Base-by-base conservation (phyloP, 1,140 invertebrate species). In the Drosophila repleta region DNA sequence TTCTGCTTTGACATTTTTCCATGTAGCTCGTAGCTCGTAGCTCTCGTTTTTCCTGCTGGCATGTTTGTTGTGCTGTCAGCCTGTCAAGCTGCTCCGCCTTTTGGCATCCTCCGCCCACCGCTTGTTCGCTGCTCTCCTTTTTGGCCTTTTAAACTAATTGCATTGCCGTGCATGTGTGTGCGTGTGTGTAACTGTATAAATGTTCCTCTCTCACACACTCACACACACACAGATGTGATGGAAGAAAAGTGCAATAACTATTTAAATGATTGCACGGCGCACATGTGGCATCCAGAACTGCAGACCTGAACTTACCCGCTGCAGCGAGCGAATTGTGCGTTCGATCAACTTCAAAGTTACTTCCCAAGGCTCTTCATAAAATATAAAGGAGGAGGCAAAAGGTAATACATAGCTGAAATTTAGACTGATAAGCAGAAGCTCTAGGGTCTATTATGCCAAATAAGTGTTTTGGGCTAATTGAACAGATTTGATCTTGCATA, bases 131-230 rank as follows among this genome's bases (percentile, higher is more conserved):
- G 35, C 21, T 41, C 52, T 41, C 46, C 64, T 77, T 76, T 80
- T 87, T 81, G 69, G 77, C 82, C 78, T 85, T 85, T 85, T 85
- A 87, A 82, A 85, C 82, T 85, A 85, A 85, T 87, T 85, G 82
- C 82, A 87, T 87, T 85, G 78, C 70, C 74, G 74, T 74, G 69
- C 8, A 71, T 43, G 45, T 65, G 53, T 53, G 66, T 53, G 61
- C 67, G 79, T 32, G 62, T 61, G 58, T 49, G 24, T 41, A 17
- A 17, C 4, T 41, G 39, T 15, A 17, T 15, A 41, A 41, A 17
- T 41, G n/a, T 41, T 11, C 35, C n/a, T n/a, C n/a, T n/a, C n/a
- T n/a, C n/a, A n/a, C n/a, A n/a, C n/a, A n/a, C n/a, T n/a, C n/a
- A n/a, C n/a, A n/a, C n/a, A n/a, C n/a, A n/a, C n/a, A n/a, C n/a